These are phyloP conservation scores for Phengaris arion DNA, from an alignment of 2,888 invertebrate species.

Conservation along the genomic window DNA sequence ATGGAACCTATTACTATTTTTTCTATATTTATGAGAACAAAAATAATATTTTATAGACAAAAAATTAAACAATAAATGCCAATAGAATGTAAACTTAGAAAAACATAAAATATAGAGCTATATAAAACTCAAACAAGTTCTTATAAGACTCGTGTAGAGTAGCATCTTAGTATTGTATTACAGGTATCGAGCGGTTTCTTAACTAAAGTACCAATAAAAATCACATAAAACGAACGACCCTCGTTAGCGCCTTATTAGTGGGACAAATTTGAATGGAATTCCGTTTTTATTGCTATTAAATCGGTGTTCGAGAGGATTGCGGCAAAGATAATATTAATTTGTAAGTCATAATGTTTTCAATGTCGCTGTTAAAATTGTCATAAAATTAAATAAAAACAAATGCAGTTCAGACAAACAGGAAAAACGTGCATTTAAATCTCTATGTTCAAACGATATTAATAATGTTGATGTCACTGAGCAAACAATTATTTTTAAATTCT, in stretches of 20 bases:
- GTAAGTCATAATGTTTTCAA: conserved; percentile 20
- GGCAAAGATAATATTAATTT: conserved; percentile 30
- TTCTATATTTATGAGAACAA: background rate
- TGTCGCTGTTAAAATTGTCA: background rate
- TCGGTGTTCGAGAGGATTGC: conserved; percentile 31
- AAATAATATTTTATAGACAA: background rate
- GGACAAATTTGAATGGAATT: conserved; percentile 67
- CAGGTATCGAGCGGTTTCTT: conserved; percentile 53
- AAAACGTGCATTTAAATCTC: background rate
- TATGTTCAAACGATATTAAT: background rate
- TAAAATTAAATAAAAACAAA: conserved; percentile 11
- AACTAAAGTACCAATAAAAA: conserved; percentile 71
- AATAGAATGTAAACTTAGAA: background rate
- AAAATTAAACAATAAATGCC: background rate
- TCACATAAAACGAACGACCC: conserved; percentile 72
- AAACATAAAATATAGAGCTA: background rate
- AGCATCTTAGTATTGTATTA: conserved; percentile 59
- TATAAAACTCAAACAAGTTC: conserved; percentile 19
- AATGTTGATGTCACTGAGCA: background rate
- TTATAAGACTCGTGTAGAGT: conserved; percentile 41
- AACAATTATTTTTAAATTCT: background rate
- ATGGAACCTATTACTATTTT: too few species aligned
- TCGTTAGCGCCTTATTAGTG: conserved; percentile 73
- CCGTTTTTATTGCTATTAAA: conserved; percentile 62
- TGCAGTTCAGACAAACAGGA: background rate